Evolutionary conservation across 2,113 vertebrate genomes (phyloP).

Genomic region (Ochotona curzoniae): DNA sequence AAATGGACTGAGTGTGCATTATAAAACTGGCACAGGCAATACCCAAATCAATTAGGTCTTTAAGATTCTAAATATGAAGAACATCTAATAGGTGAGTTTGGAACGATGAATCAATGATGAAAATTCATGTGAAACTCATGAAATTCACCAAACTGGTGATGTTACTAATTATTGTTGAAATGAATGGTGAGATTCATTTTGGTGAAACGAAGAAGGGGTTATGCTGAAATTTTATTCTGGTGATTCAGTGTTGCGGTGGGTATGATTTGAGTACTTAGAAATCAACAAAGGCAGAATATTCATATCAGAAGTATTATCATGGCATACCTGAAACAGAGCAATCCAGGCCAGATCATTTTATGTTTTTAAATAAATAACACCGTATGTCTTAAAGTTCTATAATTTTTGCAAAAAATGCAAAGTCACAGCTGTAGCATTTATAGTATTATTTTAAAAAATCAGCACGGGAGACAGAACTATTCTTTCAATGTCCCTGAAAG

Average conservation of each 20-base stretch:
- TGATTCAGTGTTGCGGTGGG: background rate
- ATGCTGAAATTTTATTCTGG: background rate
- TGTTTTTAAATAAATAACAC: constrained; percentile 2
- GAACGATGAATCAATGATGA: background rate
- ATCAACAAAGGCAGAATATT: background rate
- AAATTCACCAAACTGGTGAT: background rate
- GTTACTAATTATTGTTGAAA: background rate
- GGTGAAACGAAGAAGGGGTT: background rate
- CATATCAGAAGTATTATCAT: background rate
- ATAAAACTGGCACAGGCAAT: background rate
- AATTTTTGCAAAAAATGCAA: background rate
- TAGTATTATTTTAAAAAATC: constrained; percentile 36
- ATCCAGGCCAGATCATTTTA: background rate
- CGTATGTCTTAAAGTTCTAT: background rate
- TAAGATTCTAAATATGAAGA: background rate
- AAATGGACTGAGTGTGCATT: background rate
- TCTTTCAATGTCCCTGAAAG: background rate
- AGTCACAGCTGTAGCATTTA: background rate
- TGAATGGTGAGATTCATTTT: background rate
- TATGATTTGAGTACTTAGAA: background rate
- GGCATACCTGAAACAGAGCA: background rate
- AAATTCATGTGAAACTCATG: constrained; percentile 17
- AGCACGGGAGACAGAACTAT: background rate
- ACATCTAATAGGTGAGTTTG: background rate
- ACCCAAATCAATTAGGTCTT: background rate